These are phyloP conservation scores for Luffia ferchaultella DNA, from an alignment of 2,888 invertebrate species.

Conservation along the genomic window DNA sequence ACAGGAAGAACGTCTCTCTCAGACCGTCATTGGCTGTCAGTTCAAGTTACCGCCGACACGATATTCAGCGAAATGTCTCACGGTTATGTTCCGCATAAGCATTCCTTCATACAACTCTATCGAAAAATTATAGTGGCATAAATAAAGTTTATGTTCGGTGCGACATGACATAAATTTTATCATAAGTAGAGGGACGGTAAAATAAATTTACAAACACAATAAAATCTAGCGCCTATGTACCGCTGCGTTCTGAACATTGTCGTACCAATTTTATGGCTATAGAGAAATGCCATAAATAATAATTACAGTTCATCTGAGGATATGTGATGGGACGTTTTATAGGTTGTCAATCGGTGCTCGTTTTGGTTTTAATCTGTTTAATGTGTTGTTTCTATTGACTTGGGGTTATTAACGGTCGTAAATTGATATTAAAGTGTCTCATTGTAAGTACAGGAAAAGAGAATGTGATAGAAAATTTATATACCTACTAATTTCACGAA, in stretches of 20 bases:
- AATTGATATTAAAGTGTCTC: not conserved
- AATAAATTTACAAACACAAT: not conserved
- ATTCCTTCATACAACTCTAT: not conserved
- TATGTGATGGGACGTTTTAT: not conserved
- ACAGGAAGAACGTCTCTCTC: not conserved
- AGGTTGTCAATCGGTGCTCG: not conserved
- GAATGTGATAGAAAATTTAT: too few relatives aligned
- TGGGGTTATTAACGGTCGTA: not conserved
- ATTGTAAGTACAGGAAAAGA: too few relatives aligned
- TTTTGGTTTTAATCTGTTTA: not conserved
- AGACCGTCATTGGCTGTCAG: not conserved
- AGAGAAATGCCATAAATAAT: not conserved
- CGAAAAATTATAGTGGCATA: not conserved
- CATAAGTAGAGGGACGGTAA: not conserved
- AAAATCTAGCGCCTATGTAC: not conserved
- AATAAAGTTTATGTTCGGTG: not conserved
- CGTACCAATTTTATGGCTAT: not conserved
- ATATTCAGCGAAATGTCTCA: not conserved
- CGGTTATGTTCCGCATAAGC: not conserved
- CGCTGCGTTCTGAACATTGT: not conserved
- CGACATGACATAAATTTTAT: not conserved
- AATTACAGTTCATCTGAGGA: not conserved
- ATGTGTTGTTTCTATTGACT: not conserved
- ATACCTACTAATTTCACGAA: too few relatives aligned
- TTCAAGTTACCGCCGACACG: not conserved